Evolutionary conservation across 2,888 invertebrate species (phyloP).

Genomic region (Laspeyria flexula): DNA sequence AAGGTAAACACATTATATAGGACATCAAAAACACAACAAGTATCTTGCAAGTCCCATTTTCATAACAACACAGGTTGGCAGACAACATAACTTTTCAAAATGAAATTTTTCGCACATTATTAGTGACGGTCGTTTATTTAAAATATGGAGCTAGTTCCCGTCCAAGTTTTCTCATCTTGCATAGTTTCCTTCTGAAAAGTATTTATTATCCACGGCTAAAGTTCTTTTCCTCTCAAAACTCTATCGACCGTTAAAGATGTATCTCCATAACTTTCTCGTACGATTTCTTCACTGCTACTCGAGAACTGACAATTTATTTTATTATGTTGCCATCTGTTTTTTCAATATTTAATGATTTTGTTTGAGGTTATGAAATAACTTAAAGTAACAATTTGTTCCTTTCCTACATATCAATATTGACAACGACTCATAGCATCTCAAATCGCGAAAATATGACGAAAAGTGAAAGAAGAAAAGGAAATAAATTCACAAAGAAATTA

Average conservation of each 20-base stretch:
- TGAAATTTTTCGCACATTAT: constrained; percentile 9
- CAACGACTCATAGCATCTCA: too few relatives aligned
- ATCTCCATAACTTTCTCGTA: constrained; percentile 56
- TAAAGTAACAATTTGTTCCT: too few relatives aligned
- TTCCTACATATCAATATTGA: too few relatives aligned
- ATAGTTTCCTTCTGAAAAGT: constrained; percentile 53
- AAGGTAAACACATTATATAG: background rate
- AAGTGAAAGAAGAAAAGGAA: background rate
- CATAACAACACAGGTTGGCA: constrained; percentile 1
- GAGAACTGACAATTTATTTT: constrained; percentile 6
- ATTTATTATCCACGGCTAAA: constrained; percentile 59
- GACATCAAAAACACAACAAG: background rate
- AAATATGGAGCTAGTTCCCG: constrained; percentile 26
- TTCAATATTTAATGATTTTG: background rate
- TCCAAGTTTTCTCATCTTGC: constrained; percentile 51
- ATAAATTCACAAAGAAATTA: background rate
- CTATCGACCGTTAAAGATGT: constrained; percentile 74
- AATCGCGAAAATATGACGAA: too few relatives aligned
- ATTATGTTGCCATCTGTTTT: background rate
- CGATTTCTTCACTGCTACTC: constrained; percentile 26
- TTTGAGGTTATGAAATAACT: too few relatives aligned
- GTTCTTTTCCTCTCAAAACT: constrained; percentile 64
- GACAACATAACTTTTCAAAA: constrained; percentile 3
- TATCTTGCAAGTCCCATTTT: background rate
- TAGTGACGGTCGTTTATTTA: constrained; percentile 17